These are phyloP conservation scores for Yponomeuta plumbellus DNA, from an alignment of 2,888 invertebrate species.

Conservation along the genomic window DNA sequence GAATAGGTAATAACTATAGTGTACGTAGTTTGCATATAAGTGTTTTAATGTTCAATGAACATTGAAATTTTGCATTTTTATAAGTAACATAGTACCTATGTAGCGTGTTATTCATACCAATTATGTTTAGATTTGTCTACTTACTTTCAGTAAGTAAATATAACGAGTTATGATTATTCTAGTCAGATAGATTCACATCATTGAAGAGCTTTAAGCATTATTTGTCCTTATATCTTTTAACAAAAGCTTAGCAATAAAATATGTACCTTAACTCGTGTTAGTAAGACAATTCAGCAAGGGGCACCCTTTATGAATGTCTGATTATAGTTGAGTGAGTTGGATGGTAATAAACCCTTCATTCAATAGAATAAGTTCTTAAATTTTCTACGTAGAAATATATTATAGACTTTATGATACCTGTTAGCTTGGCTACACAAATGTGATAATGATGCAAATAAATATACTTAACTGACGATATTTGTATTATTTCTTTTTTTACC, in stretches of 20 bases:
- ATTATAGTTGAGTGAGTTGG: neutral
- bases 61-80: conserved; percentile 12
- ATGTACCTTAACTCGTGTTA: neutral
- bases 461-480: neutral
- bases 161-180: neutral
- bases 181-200: neutral
- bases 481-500: neutral
- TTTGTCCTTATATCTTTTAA: neutral
- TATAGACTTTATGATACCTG: neutral
- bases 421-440: conserved; percentile 5
- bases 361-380: too few species aligned
- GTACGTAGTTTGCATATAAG: neutral
- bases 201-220: neutral
- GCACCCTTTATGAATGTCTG: neutral
- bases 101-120: neutral
- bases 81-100: neutral
- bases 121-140: neutral
- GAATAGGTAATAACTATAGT: neutral
- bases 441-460: conserved; percentile 9
- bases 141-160: neutral
- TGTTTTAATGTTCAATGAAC: conserved; percentile 8
- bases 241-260: neutral
- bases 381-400: too few species aligned
- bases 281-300: neutral
- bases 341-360: too few species aligned